phyloP scores from a whole-genome alignment of 2,888 invertebrate genomes.

The Chromoteleia sp. region DNA sequence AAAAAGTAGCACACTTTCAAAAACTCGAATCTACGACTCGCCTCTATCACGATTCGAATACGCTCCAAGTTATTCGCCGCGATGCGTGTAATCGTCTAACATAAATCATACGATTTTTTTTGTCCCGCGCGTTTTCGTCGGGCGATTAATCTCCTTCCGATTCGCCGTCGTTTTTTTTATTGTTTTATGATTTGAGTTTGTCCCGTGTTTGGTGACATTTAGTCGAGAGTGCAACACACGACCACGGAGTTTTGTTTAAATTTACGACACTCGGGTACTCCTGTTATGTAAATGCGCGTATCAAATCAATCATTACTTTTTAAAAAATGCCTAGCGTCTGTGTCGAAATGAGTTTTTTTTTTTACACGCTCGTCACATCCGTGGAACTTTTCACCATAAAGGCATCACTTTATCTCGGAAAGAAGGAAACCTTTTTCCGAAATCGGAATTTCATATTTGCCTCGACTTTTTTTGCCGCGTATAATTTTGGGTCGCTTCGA shows the following conservation, averaged over 20 bases:
- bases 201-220: slow-evolving; percentile 47
- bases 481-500: neutral
- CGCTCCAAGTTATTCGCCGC: neutral
- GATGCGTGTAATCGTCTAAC: slow-evolving; percentile 17
- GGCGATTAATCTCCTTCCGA: slow-evolving; percentile 31
- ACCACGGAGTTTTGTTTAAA: slow-evolving; percentile 20
- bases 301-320: slow-evolving; percentile 54
- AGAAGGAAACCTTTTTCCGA: slow-evolving; percentile 19
- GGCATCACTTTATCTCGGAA: neutral
- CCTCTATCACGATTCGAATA: neutral
- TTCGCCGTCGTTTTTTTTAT: slow-evolving; percentile 28
- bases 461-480: neutral
- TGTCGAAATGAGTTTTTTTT: slow-evolving; percentile 41
- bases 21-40: neutral
- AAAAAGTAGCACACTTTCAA: slow-evolving; percentile 30
- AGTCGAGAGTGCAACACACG: slow-evolving; percentile 19
- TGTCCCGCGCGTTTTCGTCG: neutral
- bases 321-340: slow-evolving; percentile 22
- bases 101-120: slow-evolving; percentile 46
- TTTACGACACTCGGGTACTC: slow-evolving; percentile 47
- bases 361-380: neutral
- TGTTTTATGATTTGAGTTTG: slow-evolving; percentile 39
- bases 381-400: slow-evolving; percentile 11
- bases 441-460: slow-evolving; percentile 15
- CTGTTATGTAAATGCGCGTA: slow-evolving; percentile 56